Base-by-base conservation (phyloP, 2,888 invertebrate species). In the Drosophila pseudotalamancana region DNA sequence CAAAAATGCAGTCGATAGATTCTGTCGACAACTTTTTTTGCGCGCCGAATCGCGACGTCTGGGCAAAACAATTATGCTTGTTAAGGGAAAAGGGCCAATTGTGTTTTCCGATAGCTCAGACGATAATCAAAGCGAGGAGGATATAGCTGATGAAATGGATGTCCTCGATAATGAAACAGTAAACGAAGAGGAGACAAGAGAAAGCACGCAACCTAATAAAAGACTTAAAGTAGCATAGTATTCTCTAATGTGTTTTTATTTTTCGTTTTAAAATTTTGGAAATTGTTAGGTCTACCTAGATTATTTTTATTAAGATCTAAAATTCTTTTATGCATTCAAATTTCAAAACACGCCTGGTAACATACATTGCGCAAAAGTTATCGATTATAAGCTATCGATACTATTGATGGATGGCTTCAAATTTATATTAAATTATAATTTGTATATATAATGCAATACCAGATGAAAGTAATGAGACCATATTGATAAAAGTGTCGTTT, bases 1-100 rank as follows among this genome's bases (percentile, higher is more conserved):
- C 32, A 94, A 95, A 89, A 93, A 93, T 87, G 92, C 94, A 0
- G 92, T 96, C 27, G 92, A 93, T 77, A 91, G 92, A 72, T 93
- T 93, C 84, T 92, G 94, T 79, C 92, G 94, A 27, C 92, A 92
- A 82, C 92, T 95, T 0, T 93, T 94, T 70, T 86, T 95, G 4
- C 94, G 94, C 91, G 94, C 95, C 66, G 93, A 92, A 74, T 92
- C 92, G 0, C 89, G 93, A 21, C 90, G 92, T 25, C 79, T 92
- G 62, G 93, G 93, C 6, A 93, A 93, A 90, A 90, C 92, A 6
- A 89, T 93, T 8, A 92, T 93, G 91, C 91, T 92, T 73, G 91
- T 92, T 0, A 92, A 92, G 72, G 89, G 91, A 46, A 68, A 89
- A 1, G 88, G 89, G 1, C 91, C 91, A n/a, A 72, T 89, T 23